Evolutionary conservation across 2,888 invertebrate species (phyloP).

Genomic region (Stenurella melanura): DNA sequence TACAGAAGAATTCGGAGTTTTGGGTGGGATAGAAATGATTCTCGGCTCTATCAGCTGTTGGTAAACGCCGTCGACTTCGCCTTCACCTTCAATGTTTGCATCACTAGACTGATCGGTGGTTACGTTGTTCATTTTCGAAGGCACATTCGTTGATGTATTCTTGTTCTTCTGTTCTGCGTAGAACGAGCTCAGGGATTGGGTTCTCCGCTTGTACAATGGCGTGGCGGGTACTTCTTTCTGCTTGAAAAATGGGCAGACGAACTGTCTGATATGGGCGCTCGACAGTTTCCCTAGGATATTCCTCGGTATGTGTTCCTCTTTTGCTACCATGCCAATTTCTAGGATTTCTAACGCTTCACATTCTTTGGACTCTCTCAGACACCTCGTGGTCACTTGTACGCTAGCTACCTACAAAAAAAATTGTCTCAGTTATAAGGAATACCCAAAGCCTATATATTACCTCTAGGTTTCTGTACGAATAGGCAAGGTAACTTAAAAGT

Average conservation of each 20-base stretch:
- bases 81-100: not conserved
- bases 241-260: constrained; percentile 61
- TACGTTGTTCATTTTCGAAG: not conserved
- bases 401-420: constrained; percentile 21
- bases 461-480: constrained; percentile 8
- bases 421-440: constrained; percentile 27
- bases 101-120: not conserved
- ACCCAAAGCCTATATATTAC: constrained; percentile 17
- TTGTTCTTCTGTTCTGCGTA: not conserved
- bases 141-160: not conserved
- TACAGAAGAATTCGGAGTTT: not conserved
- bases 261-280: constrained; percentile 60
- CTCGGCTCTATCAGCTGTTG: not conserved
- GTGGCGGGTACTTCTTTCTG: constrained; percentile 32
- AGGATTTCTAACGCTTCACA: not conserved
- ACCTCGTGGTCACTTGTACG: not conserved
- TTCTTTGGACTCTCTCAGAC: not conserved
- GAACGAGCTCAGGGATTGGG: not conserved
- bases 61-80: not conserved
- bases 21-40: not conserved
- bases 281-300: constrained; percentile 51
- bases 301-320: not conserved
- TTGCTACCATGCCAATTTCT: not conserved
- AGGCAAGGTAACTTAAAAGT: not conserved
- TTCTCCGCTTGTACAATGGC: not conserved